Evolutionary conservation across 2,113 vertebrate genomes (phyloP).

Genomic region (Rhabdomys dilectus): DNA sequence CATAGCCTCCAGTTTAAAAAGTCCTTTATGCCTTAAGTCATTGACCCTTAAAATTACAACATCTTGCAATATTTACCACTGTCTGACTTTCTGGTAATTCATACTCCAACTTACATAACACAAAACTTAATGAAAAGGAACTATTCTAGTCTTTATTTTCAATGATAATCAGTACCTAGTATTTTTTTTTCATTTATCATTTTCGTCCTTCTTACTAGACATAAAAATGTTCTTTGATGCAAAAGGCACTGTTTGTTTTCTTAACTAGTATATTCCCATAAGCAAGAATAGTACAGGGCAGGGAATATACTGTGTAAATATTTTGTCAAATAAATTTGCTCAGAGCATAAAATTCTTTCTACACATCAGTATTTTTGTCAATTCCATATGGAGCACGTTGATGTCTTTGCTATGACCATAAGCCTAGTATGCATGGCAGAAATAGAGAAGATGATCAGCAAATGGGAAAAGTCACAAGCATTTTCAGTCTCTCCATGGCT

Average conservation of each 20-base stretch:
- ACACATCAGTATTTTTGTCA: neutral
- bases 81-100: neutral
- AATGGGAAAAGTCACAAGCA: neutral
- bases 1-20: neutral
- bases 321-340: conserved; percentile 27
- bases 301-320: neutral
- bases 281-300: neutral
- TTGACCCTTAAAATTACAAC: neutral
- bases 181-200: conserved; percentile 35
- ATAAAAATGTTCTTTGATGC: neutral
- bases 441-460: neutral
- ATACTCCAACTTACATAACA: neutral
- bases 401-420: neutral
- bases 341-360: neutral
- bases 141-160: neutral
- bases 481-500: neutral
- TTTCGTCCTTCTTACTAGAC: neutral
- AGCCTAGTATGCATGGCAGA: neutral
- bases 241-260: neutral
- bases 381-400: neutral
- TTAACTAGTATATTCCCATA: neutral
- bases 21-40: neutral
- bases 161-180: neutral
- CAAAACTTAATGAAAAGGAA: conserved; percentile 34
- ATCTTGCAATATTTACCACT: neutral